A percentile compares a stretch with the other conserved stretches of the same genome.
phyloP scores from a whole-genome alignment of 2,797 vertebrate species.

The Malurus splendens region DNA sequence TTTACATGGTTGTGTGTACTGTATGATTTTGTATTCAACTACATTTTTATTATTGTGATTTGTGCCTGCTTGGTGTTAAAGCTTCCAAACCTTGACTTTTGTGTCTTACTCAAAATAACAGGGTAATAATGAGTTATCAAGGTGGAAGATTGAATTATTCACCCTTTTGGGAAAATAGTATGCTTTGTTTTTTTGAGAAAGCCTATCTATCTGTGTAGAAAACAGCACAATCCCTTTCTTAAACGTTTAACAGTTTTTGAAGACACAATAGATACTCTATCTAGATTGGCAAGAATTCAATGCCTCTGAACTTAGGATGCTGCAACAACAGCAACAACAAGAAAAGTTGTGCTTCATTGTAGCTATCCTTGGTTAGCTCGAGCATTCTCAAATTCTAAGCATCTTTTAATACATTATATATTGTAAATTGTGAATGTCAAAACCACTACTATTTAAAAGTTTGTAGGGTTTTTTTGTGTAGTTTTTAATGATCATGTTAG shows the following conservation, averaged over 20 bases:
- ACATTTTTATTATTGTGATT: not conserved
- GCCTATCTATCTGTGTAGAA: not conserved
- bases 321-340: not conserved
- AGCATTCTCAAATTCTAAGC: not conserved
- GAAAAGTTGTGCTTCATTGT: not conserved
- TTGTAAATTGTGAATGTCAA: not conserved
- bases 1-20: not conserved
- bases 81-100: not conserved
- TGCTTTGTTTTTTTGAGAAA: not conserved
- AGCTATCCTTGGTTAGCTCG: not conserved
- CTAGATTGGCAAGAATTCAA: not conserved
- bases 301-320: not conserved
- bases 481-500: not conserved
- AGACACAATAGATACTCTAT: not conserved
- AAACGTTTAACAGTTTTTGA: not conserved
- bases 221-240: not conserved
- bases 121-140: not conserved
- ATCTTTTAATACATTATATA: not conserved
- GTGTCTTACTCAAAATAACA: not conserved
- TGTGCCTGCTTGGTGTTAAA: not conserved
- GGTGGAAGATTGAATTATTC: not conserved
- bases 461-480: not conserved
- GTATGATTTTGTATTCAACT: not conserved
- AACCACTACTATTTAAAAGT: not conserved
- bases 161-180: not conserved